Evolutionary conservation across 2,888 invertebrate species (phyloP), one percentile per base, ranked within the genome.

Genomic region (Muscina levida): DNA sequence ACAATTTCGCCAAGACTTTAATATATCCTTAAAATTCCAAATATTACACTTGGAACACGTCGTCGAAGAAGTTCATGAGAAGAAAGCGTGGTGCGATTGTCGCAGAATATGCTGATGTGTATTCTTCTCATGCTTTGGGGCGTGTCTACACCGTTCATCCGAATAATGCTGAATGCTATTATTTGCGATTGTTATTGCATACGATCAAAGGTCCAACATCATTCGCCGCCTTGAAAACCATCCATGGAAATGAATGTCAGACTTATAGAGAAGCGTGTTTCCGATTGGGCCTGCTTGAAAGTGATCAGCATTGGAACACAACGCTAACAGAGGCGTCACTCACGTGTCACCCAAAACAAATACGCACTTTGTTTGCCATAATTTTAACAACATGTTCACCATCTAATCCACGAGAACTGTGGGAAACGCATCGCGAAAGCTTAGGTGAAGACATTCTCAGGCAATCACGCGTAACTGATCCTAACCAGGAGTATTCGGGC

Each of bases 291-390:
- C n/a, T 73, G 56, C 56, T 66, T 56, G 66, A 73, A 56, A 73
- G 13, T 46, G 56, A 73, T 56, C 59, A 11, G 1, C 37, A 11
- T 24, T 59, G n/a, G 46, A 59, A 37, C 57, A 57, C 31, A 19
- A 11, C 15, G 17, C 46, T 59, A n/a, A 22, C n/a, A 53, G 65
- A 62, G n/a, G 65, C 57, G n/a, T 44, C 26, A 13, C 44, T 26
- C n/a, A 24, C 72, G 22, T 37, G n/a, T 42, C 31, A 66, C 31
- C 46, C 59, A 37, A n/a, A 39, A 22, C 66, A 73, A 66, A 67
- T 74, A 67, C 37, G 67, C 17, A 57, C 67, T 57, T 57, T 74
- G 42, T 57, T 67, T 66, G 66, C 66, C 26, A 62, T 62, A 15
- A 72, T 66, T 26, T 26, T 59, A 51, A 48, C 51, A 46, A 46